These are phyloP conservation scores for Pituophis catenifer DNA, from an alignment of 2,113 vertebrate genomes.

Conservation along the genomic window DNA sequence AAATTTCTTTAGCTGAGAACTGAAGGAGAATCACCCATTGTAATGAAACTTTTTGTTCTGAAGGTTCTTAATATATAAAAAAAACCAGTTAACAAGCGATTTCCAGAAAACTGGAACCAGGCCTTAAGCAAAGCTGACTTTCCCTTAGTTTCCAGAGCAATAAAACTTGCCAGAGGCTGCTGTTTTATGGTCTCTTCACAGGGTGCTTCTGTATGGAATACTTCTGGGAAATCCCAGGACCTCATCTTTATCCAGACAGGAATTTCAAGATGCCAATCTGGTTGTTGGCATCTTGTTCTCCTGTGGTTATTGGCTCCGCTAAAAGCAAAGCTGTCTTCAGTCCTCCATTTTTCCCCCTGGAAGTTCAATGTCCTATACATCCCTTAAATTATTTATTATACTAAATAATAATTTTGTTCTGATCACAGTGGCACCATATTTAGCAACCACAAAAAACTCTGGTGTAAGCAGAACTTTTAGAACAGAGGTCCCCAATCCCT, in stretches of 20 bases:
- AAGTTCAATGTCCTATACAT: not conserved
- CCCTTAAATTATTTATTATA: not conserved
- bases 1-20: not conserved
- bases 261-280: not conserved
- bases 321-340: not conserved
- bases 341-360: not conserved
- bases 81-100: not conserved
- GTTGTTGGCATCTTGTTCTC: not conserved
- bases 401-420: not conserved
- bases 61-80: not conserved
- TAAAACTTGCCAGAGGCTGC: not conserved
- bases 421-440: not conserved
- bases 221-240: not conserved
- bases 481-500: not conserved
- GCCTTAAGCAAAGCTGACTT: not conserved
- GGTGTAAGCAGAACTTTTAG: not conserved
- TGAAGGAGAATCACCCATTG: not conserved
- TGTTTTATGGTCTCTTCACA: not conserved
- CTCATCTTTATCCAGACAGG: not conserved
- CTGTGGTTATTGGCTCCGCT: not conserved
- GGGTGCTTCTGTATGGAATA: not conserved
- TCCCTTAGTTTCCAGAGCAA: not conserved
- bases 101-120: not conserved
- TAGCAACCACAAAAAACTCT: not conserved
- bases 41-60: not conserved